These are phyloP conservation scores for Heliocidaris tuberculata DNA, from an alignment of 35 echinoderm and acorn worm genomes.

Conservation along the genomic window DNA sequence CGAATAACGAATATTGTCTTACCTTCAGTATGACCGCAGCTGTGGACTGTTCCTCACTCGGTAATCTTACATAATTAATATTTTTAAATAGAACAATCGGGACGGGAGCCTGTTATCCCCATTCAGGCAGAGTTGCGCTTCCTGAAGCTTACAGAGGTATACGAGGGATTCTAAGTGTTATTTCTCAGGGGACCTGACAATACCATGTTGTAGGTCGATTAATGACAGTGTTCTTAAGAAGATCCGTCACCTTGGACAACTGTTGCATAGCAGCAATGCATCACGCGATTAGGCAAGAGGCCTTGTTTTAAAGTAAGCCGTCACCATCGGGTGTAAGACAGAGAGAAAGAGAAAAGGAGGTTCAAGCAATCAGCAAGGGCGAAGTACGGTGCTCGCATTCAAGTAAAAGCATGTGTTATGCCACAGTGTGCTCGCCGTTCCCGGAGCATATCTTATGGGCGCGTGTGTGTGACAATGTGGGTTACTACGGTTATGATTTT, in stretches of 20 bases:
- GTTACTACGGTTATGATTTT: neutral
- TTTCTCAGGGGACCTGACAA: neutral
- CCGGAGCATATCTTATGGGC: neutral
- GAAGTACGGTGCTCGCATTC: neutral
- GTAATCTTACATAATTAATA: neutral
- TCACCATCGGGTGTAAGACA: neutral
- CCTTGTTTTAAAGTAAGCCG: neutral
- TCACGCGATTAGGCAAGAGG: neutral
- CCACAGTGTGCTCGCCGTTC: too few relatives aligned
- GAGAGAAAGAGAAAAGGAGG: neutral
- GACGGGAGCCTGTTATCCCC: too few relatives aligned
- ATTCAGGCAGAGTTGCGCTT: too few relatives aligned
- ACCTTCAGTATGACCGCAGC: neutral
- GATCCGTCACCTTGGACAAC: neutral
- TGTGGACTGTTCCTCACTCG: neutral
- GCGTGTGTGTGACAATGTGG: neutral
- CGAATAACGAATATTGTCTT: neutral
- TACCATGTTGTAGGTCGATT: neutral
- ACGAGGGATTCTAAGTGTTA: neutral
- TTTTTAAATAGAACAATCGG: neutral
- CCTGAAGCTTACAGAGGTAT: neutral
- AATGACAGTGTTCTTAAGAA: neutral
- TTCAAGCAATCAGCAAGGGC: neutral
- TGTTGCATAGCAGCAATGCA: neutral
- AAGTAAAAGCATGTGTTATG: neutral